Conservation (phyloP, 2,113 vertebrate species). For the Prunella fulvescens region DNA sequence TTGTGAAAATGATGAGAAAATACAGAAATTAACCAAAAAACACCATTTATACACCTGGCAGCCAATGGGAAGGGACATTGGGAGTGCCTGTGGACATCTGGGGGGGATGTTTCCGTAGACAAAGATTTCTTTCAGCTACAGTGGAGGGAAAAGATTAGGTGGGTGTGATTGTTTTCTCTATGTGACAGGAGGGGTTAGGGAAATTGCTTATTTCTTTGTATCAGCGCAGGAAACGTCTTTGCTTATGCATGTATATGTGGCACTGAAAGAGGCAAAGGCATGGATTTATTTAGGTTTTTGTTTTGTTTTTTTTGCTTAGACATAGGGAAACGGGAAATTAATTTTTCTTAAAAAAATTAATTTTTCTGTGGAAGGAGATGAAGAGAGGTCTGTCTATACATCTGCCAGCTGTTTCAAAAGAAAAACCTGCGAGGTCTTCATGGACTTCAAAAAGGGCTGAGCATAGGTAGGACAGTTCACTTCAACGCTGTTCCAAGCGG, state of each 20-base stretch:
- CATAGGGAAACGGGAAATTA: background rate
- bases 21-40: background rate
- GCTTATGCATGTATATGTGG: background rate
- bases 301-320: background rate
- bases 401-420: background rate
- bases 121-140: background rate
- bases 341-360: background rate
- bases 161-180: slow-evolving; percentile 8
- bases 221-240: background rate
- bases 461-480: background rate
- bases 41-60: background rate
- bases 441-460: background rate
- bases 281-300: background rate
- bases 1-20: background rate
- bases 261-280: background rate
- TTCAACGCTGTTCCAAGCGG: background rate
- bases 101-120: background rate
- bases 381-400: background rate
- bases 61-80: background rate
- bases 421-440: background rate
- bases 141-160: background rate
- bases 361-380: background rate
- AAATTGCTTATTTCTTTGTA: slow-evolving; percentile 32
- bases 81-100: background rate
- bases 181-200: background rate